phyloP scores from a whole-genome alignment of 2,113 vertebrate genomes.

The Dicaeum eximium region DNA sequence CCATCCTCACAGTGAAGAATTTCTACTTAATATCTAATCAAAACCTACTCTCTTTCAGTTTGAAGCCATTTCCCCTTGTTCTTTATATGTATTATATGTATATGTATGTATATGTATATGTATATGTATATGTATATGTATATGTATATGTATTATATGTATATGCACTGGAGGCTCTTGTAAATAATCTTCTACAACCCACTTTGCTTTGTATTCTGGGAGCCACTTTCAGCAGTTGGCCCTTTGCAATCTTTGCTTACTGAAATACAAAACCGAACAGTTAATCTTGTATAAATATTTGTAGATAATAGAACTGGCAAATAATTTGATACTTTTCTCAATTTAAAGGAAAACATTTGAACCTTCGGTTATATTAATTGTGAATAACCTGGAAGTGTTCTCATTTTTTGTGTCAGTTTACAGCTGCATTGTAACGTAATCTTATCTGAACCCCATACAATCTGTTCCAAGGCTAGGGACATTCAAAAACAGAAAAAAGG shows the following conservation, averaged over 20 bases:
- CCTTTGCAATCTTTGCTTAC: neutral
- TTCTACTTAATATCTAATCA: neutral
- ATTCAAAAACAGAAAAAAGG: neutral
- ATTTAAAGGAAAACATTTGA: constrained; percentile 1
- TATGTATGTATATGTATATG: too few relatives aligned
- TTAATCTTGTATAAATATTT: constrained; percentile 48
- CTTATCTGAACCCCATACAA: neutral
- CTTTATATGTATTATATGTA: too few relatives aligned
- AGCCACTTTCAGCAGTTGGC: neutral
- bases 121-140: too few relatives aligned
- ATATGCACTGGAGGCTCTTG: neutral
- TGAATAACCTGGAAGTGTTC: constrained; percentile 9
- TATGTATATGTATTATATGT: too few relatives aligned
- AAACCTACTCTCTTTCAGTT: neutral
- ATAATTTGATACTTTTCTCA: constrained; percentile 8
- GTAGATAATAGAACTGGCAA: constrained; percentile 5
- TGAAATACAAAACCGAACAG: neutral
- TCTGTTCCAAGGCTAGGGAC: constrained; percentile 28
- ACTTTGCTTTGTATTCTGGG: neutral
- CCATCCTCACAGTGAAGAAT: neutral
- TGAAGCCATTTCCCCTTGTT: neutral
- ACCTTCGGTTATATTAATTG: neutral
- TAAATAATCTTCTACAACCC: neutral
- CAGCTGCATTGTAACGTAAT: constrained; percentile 1
- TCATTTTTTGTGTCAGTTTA: constrained; percentile 34